Evolutionary conservation across 1,140 invertebrate species (phyloP).

Genomic region (Camponotus vicinus): DNA sequence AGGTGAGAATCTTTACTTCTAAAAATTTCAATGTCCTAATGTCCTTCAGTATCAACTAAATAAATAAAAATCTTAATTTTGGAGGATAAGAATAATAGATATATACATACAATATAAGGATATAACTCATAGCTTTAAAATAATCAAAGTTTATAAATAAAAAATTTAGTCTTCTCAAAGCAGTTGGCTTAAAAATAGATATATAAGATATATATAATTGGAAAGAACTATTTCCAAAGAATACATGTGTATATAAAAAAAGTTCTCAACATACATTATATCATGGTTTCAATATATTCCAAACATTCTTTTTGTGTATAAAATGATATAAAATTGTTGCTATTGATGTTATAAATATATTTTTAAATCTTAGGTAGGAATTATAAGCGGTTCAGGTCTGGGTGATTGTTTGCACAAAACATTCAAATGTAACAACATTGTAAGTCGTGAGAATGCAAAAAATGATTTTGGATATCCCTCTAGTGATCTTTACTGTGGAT

Average conservation of each 20-base stretch:
- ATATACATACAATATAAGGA: not conserved
- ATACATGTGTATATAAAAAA: no score
- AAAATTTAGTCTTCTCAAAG: no score
- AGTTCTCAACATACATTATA: no score
- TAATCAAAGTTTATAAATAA: no score
- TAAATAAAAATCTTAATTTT: not conserved
- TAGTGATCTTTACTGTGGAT: constrained; percentile 90
- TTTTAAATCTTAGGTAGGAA: constrained; percentile 91
- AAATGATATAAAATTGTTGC: not conserved
- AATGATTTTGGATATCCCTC: constrained; percentile 96
- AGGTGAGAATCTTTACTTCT: constrained; percentile 10
- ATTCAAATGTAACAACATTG: constrained; percentile 89
- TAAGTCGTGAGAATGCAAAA: constrained; percentile 76
- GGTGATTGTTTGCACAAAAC: constrained; percentile 92
- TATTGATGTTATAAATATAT: not conserved
- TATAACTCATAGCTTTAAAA: no score
- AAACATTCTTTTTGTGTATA: not conserved
- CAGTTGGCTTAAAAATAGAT: no score
- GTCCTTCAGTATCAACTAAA: no score
- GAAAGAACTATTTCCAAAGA: no score
- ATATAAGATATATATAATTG: no score
- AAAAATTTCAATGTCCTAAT: not conserved
- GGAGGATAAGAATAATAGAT: not conserved
- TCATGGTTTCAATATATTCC: no score
- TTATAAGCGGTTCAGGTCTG: constrained; percentile 97